Base-by-base conservation (phyloP, 2,888 invertebrate genomes). In the Achlya flavicornis region DNA sequence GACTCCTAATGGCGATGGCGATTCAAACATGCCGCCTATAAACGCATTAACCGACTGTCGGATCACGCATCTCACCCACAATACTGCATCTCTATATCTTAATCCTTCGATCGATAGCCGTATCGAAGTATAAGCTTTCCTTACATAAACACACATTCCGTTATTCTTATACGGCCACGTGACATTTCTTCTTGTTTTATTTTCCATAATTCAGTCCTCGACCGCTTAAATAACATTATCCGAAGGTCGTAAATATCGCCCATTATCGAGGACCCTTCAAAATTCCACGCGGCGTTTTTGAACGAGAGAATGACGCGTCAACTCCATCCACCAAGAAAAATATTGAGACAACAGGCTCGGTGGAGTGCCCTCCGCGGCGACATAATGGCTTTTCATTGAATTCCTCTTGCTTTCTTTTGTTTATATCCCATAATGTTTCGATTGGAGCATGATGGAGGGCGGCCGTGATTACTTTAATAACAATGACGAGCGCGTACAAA, bases 341-440 rank as follows among this genome's bases (percentile, higher is more conserved):
- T 92, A 93, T 93, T 93, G 92, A 92, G 92, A 92, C 93, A 93
- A 91, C 91, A 90, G 87, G 71, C 81, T 76, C 69, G 69, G 78
- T 83, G 83, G 85, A 92, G 92, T 82, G 88, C 90, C 77, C 92
- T 93, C 81, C 86, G 79, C 87, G 76, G 89, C 87, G 89, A 91
- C 93, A 92, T 92, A 93, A 93, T 93, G 89, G 93, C 90, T 88
- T 93, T 92, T 91, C 92, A 92, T 91, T 92, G 89, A 92, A 93
- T 93, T 90, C 91, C 87, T 88, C 86, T 90, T 89, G 88, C 84
- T 92, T 88, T 90, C 93, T 93, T 93, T 93, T 93, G 93, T 93
- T 93, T 93, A 92, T 91, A 91, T 89, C 91, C 92, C 89, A 91
- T 92, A 92, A 92, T 92, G 92, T 92, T 92, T 89, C 92, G 92